phyloP scores from a whole-genome alignment of 2,113 vertebrate species.

The Phrynocephalus versicolor region DNA sequence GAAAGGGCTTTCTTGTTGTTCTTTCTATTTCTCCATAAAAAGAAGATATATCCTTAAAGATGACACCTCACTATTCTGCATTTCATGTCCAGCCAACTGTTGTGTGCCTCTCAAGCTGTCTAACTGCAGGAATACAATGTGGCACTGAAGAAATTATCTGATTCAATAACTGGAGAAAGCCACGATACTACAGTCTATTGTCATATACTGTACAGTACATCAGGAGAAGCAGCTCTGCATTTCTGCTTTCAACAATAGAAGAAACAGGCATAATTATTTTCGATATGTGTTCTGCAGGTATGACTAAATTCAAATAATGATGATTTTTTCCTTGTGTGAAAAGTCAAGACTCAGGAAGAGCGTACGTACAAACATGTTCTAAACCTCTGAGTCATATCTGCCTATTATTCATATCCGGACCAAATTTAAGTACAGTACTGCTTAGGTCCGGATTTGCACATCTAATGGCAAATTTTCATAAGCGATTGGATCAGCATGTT shows the following conservation, averaged over 20 bases:
- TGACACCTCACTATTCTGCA: background rate
- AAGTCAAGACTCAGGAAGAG: conserved; percentile 8
- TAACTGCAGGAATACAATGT: background rate
- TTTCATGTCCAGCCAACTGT: background rate
- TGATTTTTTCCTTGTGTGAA: background rate
- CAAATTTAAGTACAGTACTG: conserved; percentile 19
- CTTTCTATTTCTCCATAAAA: too few species aligned
- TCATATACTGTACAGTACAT: background rate
- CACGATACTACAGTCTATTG: background rate
- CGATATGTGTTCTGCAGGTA: conserved; percentile 22
- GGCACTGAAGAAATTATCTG: background rate
- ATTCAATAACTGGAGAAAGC: background rate
- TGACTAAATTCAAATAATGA: background rate
- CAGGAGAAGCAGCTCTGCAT: background rate
- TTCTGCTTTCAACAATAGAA: background rate
- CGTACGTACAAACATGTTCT: conserved; percentile 25
- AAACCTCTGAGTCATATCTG: conserved; percentile 29
- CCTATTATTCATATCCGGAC: conserved; percentile 32
- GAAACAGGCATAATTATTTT: background rate
- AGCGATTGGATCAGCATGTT: conserved; percentile 21
- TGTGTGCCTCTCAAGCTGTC: background rate
- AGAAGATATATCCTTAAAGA: too few species aligned
- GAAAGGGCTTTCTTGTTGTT: too few species aligned
- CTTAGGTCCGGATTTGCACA: conserved; percentile 19
- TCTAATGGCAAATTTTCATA: conserved; percentile 25